These are phyloP conservation scores for Drosophila erecta DNA, from an alignment of 1,140 invertebrate genomes.

Conservation along the genomic window DNA sequence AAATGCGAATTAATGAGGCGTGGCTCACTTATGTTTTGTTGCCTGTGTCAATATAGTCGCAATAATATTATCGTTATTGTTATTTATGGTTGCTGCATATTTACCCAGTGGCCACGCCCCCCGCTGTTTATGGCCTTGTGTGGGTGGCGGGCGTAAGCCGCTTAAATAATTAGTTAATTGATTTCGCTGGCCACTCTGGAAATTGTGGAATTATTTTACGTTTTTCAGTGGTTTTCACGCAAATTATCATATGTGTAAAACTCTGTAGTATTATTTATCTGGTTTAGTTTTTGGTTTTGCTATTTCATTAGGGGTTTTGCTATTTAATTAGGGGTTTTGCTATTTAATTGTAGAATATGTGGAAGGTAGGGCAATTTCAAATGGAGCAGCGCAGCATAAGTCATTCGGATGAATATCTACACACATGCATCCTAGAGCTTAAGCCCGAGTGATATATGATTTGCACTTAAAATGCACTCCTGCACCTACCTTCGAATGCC, in stretches of 20 bases:
- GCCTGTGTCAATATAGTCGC: slow-evolving; percentile 42
- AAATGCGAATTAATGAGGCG: slow-evolving; percentile 74
- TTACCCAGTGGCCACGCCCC: slow-evolving; percentile 28
- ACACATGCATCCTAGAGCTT: background rate
- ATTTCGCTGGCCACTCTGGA: slow-evolving; percentile 40
- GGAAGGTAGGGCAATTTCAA: background rate
- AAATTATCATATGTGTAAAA: slow-evolving; percentile 35
- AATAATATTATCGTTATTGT: slow-evolving; percentile 55
- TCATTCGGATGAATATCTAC: background rate
- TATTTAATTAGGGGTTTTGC: slow-evolving; percentile 22
- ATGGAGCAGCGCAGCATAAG: background rate
- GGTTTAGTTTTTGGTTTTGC: slow-evolving; percentile 16
- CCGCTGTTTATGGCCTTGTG: slow-evolving; percentile 30
- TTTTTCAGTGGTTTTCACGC: slow-evolving; percentile 14
- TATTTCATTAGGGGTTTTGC: slow-evolving; percentile 30
- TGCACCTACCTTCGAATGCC: background rate
- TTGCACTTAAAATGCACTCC: background rate
- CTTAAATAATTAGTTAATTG: slow-evolving; percentile 79
- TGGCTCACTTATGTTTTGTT: slow-evolving; percentile 64
- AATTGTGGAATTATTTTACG: slow-evolving; percentile 13
- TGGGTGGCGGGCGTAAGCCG: slow-evolving; percentile 45
- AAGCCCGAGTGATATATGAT: background rate
- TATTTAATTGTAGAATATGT: background rate
- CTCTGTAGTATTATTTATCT: slow-evolving; percentile 20
- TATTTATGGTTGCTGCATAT: slow-evolving; percentile 42